These are phyloP conservation scores for Coendou prehensilis DNA, from an alignment of 2,797 vertebrate genomes.

Conservation along the genomic window DNA sequence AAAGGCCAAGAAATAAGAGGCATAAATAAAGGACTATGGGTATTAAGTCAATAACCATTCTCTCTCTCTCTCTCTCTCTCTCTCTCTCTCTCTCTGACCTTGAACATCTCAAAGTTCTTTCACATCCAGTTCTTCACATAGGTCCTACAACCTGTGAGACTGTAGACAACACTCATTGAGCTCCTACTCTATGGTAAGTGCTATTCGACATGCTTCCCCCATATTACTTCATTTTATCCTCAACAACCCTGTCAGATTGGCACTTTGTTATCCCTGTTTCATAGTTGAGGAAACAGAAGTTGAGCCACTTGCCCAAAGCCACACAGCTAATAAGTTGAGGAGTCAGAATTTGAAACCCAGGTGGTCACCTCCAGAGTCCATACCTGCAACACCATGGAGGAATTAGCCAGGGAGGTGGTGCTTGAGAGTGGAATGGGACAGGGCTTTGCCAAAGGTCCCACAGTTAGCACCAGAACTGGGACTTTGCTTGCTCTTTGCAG, in stretches of 20 bases:
- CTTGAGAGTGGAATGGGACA: neutral
- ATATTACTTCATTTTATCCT: neutral
- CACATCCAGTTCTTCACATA: neutral
- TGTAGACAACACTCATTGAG: neutral
- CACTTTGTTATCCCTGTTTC: neutral
- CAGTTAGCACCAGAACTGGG: neutral
- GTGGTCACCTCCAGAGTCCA: neutral
- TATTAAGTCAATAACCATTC: neutral
- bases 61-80: neutral
- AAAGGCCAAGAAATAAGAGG: neutral
- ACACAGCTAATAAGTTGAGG: neutral
- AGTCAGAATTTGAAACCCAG: neutral
- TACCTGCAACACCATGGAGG: fast-evolving
- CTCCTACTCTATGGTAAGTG: neutral
- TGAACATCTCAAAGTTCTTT: neutral
- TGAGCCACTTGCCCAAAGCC: neutral
- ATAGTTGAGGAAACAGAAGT: neutral
- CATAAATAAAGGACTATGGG: neutral
- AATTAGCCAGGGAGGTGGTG: neutral
- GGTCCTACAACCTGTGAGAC: neutral
- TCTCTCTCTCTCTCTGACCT: neutral
- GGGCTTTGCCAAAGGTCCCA: neutral
- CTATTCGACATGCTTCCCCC: neutral
- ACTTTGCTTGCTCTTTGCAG: neutral
- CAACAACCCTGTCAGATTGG: neutral